These are phyloP conservation scores for Rosalia funebris DNA, from an alignment of 2,888 invertebrate genomes.

Conservation along the genomic window DNA sequence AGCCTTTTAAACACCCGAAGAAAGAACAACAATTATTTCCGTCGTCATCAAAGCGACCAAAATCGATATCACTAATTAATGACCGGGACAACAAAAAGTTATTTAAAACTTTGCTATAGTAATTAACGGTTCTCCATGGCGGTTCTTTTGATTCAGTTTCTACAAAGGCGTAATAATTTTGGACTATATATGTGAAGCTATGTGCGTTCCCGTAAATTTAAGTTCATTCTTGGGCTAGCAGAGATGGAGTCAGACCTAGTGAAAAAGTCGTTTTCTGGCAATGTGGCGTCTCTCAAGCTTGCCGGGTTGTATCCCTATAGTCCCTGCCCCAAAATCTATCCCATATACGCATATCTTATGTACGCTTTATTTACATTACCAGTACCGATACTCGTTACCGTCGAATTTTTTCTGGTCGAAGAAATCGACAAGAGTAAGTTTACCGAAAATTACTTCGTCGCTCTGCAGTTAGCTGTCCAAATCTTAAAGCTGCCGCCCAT, in stretches of 20 bases:
- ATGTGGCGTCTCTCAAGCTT: slow-evolving; percentile 8
- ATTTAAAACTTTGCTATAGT: background rate
- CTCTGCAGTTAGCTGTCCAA: background rate
- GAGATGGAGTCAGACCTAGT: background rate
- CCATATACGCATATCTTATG: background rate
- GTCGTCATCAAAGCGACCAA: background rate
- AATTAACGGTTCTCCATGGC: background rate
- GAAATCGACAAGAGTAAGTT: background rate
- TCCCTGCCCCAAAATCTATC: slow-evolving; percentile 6
- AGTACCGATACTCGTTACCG: background rate
- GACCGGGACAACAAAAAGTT: background rate
- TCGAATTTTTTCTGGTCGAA: background rate
- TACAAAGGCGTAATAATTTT: background rate
- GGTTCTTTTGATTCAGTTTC: background rate
- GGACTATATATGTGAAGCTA: slow-evolving; percentile 1
- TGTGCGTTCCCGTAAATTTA: background rate
- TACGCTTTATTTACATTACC: slow-evolving; percentile 9
- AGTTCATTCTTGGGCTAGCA: too few species aligned
- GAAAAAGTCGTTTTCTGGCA: background rate
- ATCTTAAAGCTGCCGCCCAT: slow-evolving; percentile 5
- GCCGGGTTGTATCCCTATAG: slow-evolving; percentile 13
- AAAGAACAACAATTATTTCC: background rate
- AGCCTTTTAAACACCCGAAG: too few species aligned
- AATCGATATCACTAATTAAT: slow-evolving; percentile 2
- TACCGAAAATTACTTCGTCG: background rate